Conservation (phyloP, 2,113 vertebrate genomes). For the Brienomyrus brachyistius region DNA sequence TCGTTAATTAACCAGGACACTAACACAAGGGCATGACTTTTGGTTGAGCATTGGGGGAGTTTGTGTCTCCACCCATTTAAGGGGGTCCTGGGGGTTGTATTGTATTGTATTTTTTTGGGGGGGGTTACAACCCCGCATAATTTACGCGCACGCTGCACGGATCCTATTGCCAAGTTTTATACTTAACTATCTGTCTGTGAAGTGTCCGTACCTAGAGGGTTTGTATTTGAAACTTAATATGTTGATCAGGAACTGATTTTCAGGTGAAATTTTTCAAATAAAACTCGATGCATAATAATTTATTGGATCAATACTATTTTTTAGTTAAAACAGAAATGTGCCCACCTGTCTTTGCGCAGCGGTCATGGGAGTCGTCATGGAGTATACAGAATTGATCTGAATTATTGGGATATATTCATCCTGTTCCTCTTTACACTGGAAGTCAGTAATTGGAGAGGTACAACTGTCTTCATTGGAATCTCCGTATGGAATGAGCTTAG, state of each 20-base stretch:
- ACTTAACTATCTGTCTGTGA: neutral
- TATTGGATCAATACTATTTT: neutral
- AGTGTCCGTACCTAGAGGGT: neutral
- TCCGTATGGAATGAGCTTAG: constrained; percentile 33
- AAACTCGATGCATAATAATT: neutral
- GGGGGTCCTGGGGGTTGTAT: neutral
- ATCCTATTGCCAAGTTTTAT: neutral
- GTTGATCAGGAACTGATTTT: neutral
- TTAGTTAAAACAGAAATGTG: neutral
- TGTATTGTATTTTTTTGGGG: too few relatives aligned
- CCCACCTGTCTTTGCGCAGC: constrained; percentile 20
- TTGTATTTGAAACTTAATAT: neutral
- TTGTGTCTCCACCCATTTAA: neutral
- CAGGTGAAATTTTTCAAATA: neutral
- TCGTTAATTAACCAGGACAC: neutral
- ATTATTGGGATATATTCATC: constrained; percentile 56
- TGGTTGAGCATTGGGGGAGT: neutral
- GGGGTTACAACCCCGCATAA: neutral
- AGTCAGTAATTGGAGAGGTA: constrained; percentile 20
- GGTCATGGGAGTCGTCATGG: constrained; percentile 39
- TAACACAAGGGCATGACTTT: neutral
- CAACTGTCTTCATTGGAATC: constrained; percentile 15
- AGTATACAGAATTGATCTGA: constrained; percentile 60
- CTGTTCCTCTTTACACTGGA: constrained; percentile 56
- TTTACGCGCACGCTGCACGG: neutral